These are phyloP conservation scores for Sinocyclocheilus anophthalmus DNA, from an alignment of 2,113 vertebrate species.

Conservation along the genomic window DNA sequence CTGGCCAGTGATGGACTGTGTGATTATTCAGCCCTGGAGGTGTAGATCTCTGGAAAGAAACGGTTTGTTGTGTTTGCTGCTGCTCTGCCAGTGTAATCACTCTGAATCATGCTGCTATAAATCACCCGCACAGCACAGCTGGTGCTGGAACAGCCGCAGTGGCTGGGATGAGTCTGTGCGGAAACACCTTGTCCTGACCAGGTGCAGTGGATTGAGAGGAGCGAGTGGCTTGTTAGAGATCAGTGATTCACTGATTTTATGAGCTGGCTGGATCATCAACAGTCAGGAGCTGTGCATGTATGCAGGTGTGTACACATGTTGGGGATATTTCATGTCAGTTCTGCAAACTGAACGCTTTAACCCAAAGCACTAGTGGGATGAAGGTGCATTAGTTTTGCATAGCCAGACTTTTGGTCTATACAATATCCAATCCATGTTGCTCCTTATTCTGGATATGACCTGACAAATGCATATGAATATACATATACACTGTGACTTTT, in stretches of 20 bases:
- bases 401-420: not conserved
- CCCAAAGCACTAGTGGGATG: not conserved
- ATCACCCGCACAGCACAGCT: constrained; percentile 57
- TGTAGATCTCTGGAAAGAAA: constrained; percentile 62
- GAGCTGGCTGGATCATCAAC: constrained; percentile 25
- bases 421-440: not conserved
- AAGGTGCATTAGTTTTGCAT: not conserved
- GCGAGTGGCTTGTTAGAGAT: constrained; percentile 29
- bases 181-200: constrained; percentile 31
- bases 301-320: constrained; percentile 3
- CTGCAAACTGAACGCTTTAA: constrained; percentile 1
- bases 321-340: constrained; percentile 13
- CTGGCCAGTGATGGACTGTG: constrained; percentile 36
- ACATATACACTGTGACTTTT: not conserved
- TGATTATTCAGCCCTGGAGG: constrained; percentile 48
- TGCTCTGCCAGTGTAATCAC: constrained; percentile 63
- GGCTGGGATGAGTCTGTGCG: constrained; percentile 33
- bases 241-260: constrained; percentile 23
- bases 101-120: constrained; percentile 70
- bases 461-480: not conserved
- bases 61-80: constrained; percentile 67
- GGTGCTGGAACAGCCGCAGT: constrained; percentile 7
- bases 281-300: constrained; percentile 14
- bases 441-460: not conserved
- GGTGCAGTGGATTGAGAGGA: constrained; percentile 8